Conservation (phyloP, 35 echinoderm and acorn worm genomes). For the Amphiura filiformis region DNA sequence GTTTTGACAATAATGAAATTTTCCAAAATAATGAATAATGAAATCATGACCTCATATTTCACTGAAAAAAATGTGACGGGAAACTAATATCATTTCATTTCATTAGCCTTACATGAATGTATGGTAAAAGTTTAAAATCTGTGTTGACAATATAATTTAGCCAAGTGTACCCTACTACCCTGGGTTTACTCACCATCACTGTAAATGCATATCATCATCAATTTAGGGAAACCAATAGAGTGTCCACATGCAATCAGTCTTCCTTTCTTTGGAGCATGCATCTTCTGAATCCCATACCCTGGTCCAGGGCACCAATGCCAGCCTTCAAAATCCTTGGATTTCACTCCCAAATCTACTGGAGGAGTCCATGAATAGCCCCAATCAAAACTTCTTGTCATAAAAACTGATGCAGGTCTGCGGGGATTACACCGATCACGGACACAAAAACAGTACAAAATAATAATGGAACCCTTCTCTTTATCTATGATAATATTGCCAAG, state of each 20-base stretch:
- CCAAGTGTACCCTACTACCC: no score
- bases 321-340: conserved; percentile 33
- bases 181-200: conserved; percentile 98
- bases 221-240: conserved; percentile 25
- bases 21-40: no score
- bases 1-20: no score
- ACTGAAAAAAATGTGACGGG: no score
- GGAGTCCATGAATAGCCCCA: conserved; percentile 71
- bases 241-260: conserved; percentile 86
- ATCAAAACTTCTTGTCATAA: conserved; percentile 57
- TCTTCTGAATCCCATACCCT: conserved; percentile 90
- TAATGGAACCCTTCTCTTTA: conserved; percentile 37
- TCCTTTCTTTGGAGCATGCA: conserved; percentile 66
- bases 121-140: no score
- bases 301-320: conserved; percentile 65
- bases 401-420: conserved; percentile 31
- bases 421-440: conserved; percentile 38
- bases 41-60: no score
- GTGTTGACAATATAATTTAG: no score
- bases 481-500: conserved; percentile 63
- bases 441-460: conserved; percentile 75
- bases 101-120: no score
- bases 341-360: conserved; percentile 45
- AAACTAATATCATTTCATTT: no score
- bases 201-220: conserved; percentile 60